phyloP scores from a whole-genome alignment of 2,888 invertebrate species.

The Plebejus anna region DNA sequence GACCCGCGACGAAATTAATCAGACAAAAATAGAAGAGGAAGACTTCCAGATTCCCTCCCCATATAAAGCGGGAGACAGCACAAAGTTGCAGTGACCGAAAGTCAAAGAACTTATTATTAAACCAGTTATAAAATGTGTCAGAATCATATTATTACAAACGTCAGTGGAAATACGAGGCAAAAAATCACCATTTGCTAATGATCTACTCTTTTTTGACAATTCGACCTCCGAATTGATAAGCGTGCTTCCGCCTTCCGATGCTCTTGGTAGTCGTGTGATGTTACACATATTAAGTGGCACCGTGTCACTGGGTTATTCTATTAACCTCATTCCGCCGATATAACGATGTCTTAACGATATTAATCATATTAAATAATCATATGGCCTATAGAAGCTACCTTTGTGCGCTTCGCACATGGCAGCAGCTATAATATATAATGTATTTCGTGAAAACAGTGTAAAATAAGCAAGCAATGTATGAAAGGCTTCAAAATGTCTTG shows the following conservation, averaged over 20 bases:
- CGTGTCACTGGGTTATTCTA: slow-evolving; percentile 6
- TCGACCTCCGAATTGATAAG: background rate
- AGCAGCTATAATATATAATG: background rate
- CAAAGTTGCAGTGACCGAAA: too few species aligned
- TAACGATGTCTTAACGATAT: slow-evolving; percentile 5
- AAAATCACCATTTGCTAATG: too few species aligned
- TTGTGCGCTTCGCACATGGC: background rate
- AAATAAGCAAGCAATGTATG: too few species aligned
- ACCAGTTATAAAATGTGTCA: too few species aligned
- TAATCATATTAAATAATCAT: background rate
- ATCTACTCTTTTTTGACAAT: background rate
- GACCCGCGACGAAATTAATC: too few species aligned
- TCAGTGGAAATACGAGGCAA: too few species aligned
- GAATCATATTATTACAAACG: too few species aligned
- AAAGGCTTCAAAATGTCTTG: too few species aligned
- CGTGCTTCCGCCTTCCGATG: background rate
- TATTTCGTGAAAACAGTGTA: background rate
- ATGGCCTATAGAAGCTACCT: background rate
- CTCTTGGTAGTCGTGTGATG: background rate
- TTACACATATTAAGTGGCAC: background rate
- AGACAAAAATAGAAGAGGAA: too few species aligned
- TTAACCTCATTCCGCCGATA: background rate
- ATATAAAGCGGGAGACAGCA: too few species aligned
- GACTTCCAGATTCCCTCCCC: too few species aligned
- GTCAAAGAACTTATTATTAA: too few species aligned